These are phyloP conservation scores for Drosophila koepferae DNA, from an alignment of 2,888 invertebrate species.

Conservation along the genomic window DNA sequence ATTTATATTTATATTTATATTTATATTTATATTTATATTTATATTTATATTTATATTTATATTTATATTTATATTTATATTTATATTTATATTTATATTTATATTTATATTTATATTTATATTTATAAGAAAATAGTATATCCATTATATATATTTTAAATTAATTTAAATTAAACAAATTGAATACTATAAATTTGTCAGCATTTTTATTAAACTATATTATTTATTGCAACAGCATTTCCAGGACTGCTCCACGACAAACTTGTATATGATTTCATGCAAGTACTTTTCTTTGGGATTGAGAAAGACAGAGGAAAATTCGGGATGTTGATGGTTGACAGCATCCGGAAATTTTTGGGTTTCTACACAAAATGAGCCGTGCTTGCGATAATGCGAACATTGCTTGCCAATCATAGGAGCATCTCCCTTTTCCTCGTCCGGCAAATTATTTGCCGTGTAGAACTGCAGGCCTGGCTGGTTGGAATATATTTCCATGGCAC, in stretches of 20 bases:
- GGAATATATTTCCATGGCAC: conserved; percentile 91
- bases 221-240: conserved; percentile 56
- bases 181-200: not conserved
- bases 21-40: too few species aligned
- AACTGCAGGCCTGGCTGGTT: conserved; percentile 96
- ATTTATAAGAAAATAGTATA: too few species aligned
- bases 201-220: conserved; percentile 40
- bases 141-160: not conserved
- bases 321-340: conserved; percentile 91
- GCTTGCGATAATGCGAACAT: conserved; percentile 89
- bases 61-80: too few species aligned
- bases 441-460: conserved; percentile 93
- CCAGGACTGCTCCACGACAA: conserved; percentile 66
- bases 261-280: conserved; percentile 69
- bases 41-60: too few species aligned
- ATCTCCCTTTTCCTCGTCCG: conserved; percentile 86
- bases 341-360: conserved; percentile 97
- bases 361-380: conserved; percentile 94
- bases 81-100: too few species aligned
- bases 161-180: not conserved
- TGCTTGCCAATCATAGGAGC: conserved; percentile 89
- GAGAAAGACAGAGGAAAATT: conserved; percentile 90
- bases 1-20: too few species aligned
- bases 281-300: conserved; percentile 88
- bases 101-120: too few species aligned